Conservation (phyloP, 2,113 vertebrate genomes). For the Beaufortia kweichowensis region DNA sequence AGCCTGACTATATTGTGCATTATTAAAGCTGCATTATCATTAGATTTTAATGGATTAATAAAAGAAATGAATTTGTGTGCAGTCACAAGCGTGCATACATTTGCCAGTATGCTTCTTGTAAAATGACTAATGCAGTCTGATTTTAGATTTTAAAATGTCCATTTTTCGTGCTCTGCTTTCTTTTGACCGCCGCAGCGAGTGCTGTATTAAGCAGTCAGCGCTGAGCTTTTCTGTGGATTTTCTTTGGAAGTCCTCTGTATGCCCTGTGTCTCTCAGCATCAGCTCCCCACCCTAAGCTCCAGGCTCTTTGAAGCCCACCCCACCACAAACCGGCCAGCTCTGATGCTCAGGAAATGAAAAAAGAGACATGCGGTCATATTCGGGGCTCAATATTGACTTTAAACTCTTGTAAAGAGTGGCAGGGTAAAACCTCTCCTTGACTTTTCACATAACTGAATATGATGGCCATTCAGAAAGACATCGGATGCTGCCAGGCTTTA, state of each 20-base stretch:
- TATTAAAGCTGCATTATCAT: too few relatives aligned
- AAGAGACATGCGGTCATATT: constrained; percentile 20
- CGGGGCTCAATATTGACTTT: constrained; percentile 22
- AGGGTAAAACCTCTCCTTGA: background rate
- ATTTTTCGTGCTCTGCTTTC: too few relatives aligned
- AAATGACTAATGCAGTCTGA: too few relatives aligned
- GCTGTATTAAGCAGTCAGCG: background rate
- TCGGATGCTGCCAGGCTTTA: background rate
- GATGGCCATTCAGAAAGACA: background rate
- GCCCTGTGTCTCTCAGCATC: background rate
- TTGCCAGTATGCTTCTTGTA: too few relatives aligned
- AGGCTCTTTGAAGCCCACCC: background rate
- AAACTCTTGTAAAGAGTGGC: constrained; percentile 2
- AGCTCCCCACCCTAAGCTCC: background rate
- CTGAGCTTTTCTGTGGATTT: background rate
- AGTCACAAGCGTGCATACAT: too few relatives aligned
- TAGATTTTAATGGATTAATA: too few relatives aligned
- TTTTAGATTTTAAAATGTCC: background rate
- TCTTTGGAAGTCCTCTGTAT: constrained; percentile 13
- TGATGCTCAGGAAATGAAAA: constrained; percentile 49
- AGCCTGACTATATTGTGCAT: too few relatives aligned
- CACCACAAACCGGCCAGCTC: background rate
- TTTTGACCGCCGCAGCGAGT: background rate
- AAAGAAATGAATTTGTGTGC: too few relatives aligned
- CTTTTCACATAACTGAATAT: background rate